phyloP scores from a whole-genome alignment of 1,140 invertebrate genomes.

The Oncopodura yosiiana region DNA sequence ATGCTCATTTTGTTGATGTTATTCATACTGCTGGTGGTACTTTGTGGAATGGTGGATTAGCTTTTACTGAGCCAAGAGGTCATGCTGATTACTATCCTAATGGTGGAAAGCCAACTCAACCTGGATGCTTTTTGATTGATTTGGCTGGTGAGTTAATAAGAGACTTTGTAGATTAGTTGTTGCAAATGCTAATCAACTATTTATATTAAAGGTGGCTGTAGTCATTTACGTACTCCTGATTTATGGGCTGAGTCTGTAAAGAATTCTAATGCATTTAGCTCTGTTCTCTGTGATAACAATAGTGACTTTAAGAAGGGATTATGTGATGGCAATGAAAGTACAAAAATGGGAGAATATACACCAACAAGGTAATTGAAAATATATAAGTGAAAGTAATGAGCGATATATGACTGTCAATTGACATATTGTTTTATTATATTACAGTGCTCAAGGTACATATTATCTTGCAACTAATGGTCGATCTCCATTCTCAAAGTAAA shows the following conservation, averaged over 20 bases:
- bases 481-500: constrained; percentile 54
- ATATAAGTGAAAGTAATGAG: background rate
- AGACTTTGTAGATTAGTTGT: too few species aligned
- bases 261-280: constrained; percentile 19
- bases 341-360: constrained; percentile 33
- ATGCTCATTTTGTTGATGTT: constrained; percentile 50
- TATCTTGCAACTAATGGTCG: constrained; percentile 77
- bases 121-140: constrained; percentile 11
- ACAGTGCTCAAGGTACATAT: constrained; percentile 65
- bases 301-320: constrained; percentile 24
- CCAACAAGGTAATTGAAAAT: constrained; percentile 31
- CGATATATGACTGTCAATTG: background rate
- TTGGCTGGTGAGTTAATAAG: constrained; percentile 19
- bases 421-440: constrained; percentile 35
- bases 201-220: constrained; percentile 37
- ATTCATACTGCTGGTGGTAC: constrained; percentile 53
- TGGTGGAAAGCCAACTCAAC: constrained; percentile 5
- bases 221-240: constrained; percentile 37
- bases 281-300: constrained; percentile 29
- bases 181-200: too few species aligned
- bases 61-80: constrained; percentile 46
- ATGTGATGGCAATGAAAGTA: constrained; percentile 20
- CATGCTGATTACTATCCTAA: constrained; percentile 51
- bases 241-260: constrained; percentile 43
- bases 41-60: constrained; percentile 36